Base-by-base conservation (phyloP, 2,113 vertebrate species). In the Poecile atricapillus region DNA sequence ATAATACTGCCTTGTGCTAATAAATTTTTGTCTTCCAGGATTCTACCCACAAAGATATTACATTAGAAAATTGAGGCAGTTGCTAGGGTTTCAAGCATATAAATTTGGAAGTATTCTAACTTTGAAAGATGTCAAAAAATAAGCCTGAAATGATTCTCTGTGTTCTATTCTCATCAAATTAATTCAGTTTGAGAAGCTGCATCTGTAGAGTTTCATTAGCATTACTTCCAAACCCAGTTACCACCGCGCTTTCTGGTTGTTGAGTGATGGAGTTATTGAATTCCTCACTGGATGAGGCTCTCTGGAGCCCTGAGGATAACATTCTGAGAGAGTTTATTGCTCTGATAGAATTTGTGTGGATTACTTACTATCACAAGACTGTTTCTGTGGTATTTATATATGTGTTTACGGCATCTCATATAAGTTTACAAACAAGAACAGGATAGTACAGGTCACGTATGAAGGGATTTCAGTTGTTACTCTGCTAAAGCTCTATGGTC, bases 311-410 rank as follows among this genome's bases (percentile, higher is more conserved):
- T 50, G 49, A 56, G 88, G 88, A 90, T 87, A 89, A 73, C 91
- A 94, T 76, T 95, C 46, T 78, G 88, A 82, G 78, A 82, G 47
- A 95, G 73, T 90, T 94, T 79, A 78, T 95, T 96, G 87, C 87
- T 67, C 87, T 95, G 81, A 95, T 87, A 93, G 92, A 96, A 95
- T 97, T 97, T 97, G 82, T 95, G 93, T 95, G 90, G 95, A 97
- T 97, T 97, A 77, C 77, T 97, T 97, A 83, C 79, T 50, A 80
- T 90, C 22, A 15, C 87, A 73, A 71, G 87, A 83, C 76, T 94
- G 53, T 95, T 94, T 81, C 59, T 95, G 85, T 96, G 89, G 96
- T 97, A 88, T 96, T 97, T 97, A 95, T 97, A 70, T 56, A 27
- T 82, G 55, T 13, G 8, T 39, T 87, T 94, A 89, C 3, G 47